A percentile compares a stretch with the other conserved stretches of the same genome.
phyloP scores from a whole-genome alignment of 2,113 vertebrate species.

The Microtus pennsylvanicus region DNA sequence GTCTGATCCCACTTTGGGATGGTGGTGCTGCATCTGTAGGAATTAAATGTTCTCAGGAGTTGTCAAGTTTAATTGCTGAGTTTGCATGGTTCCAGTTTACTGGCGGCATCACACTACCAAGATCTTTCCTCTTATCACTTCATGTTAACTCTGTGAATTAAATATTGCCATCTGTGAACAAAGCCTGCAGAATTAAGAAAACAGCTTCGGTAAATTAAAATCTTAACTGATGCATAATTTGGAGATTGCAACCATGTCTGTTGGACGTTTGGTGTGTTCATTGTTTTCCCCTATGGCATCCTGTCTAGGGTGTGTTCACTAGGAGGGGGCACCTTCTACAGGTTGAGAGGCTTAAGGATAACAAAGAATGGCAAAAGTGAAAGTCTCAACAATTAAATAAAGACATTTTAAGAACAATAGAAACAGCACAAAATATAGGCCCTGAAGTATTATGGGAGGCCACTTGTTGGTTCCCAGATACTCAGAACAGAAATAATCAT shows the following conservation, averaged over 20 bases:
- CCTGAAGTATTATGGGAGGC: not conserved
- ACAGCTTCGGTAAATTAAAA: constrained; percentile 63
- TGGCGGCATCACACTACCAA: constrained; percentile 79
- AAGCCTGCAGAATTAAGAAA: constrained; percentile 69
- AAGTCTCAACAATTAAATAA: not conserved
- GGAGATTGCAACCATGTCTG: not conserved
- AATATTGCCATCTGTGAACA: constrained; percentile 84
- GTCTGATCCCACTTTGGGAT: constrained; percentile 63
- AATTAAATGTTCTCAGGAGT: constrained; percentile 72
- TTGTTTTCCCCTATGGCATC: not conserved
- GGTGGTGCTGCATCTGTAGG: constrained; percentile 75
- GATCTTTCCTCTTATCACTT: constrained; percentile 80
- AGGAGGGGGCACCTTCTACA: not conserved
- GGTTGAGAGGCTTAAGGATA: not conserved
- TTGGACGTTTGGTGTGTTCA: not conserved
- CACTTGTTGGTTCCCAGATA: no score
- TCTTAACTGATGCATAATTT: constrained; percentile 63
- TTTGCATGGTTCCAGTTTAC: constrained; percentile 81
- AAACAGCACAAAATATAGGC: not conserved
- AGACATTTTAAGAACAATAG: constrained; percentile 23
- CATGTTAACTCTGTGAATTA: constrained; percentile 76
- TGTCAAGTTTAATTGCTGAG: constrained; percentile 85
- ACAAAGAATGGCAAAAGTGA: not conserved
- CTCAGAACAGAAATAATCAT: no score
- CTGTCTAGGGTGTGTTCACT: not conserved